A percentile compares a stretch with the other conserved stretches of the same genome.
phyloP scores from a whole-genome alignment of 2,113 vertebrate genomes.

The Aldabrachelys gigantea region DNA sequence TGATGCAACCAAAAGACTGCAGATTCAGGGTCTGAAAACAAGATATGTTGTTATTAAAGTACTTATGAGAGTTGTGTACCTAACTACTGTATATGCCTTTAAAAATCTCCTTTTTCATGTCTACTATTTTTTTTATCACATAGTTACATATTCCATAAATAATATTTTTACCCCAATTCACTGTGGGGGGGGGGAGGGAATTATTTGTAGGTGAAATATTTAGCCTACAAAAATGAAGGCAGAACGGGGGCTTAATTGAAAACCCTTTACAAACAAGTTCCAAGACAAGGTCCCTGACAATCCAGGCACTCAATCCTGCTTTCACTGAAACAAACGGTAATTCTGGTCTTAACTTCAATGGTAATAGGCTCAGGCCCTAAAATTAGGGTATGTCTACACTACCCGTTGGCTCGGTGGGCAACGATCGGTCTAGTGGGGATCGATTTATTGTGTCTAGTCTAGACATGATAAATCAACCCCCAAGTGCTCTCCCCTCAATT shows the following conservation, averaged over 20 bases:
- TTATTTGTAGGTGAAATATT: not conserved
- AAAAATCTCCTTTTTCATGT: not conserved
- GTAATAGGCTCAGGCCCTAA: not conserved
- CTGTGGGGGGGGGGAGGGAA: not conserved
- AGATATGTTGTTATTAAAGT: not conserved
- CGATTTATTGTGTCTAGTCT: no score
- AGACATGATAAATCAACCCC: no score
- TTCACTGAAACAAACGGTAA: not conserved
- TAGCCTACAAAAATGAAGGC: not conserved
- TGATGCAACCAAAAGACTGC: not conserved
- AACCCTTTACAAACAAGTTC: not conserved
- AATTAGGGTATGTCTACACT: not conserved
- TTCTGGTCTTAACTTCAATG: slow-evolving; percentile 6
- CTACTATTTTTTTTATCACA: not conserved
- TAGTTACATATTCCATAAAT: not conserved
- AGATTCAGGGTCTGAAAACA: not conserved
- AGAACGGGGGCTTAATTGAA: not conserved
- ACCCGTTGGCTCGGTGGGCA: no score
- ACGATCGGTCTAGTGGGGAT: no score
- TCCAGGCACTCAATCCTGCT: not conserved
- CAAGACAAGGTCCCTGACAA: not conserved
- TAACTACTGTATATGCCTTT: not conserved
- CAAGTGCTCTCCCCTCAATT: no score
- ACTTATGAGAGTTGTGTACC: not conserved
- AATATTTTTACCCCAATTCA: not conserved